Base-by-base conservation (phyloP, 2,113 vertebrate genomes). In the Labrus mixtus region DNA sequence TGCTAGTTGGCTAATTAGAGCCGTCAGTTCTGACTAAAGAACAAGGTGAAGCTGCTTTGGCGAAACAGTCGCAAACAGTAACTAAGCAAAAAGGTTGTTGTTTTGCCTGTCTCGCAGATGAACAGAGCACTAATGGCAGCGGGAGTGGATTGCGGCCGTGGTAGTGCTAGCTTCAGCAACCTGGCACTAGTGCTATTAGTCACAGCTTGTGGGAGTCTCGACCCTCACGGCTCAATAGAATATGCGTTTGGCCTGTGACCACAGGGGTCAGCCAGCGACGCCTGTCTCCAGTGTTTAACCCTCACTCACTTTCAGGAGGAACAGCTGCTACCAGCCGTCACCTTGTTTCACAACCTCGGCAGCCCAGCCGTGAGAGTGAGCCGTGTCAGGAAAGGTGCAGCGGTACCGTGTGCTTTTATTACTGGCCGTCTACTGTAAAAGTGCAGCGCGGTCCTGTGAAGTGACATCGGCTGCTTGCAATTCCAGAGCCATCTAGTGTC, bases 1-100 rank as follows among this genome's bases (percentile, higher is more conserved):
- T 73, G 59, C 78, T 70, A 78, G 70, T 72, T 72, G 54, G 63
- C 79, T 83, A 90, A 89, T 90, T 86, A 78, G 61, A 77, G 66
- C 59, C 6, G 77, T 85, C 81, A 46, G 23, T 68, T 79, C 62
- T 74, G 82, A 88, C 57, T 81, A 82, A 45, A 55, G 46, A 58
- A 46, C 8, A 11, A 59, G 68, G 58, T 39, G 69, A 81, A 61
- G 51, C 71, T 41, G 65, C 46, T 48, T 48, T 20, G 61, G 61
- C 72, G 57, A 58, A 64, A 48, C 68, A 72, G 62, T 76, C 56
- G 39, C 48, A 11, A 80, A 67, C 62, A 63, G 85, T 83, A 83
- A 76, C 66, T 73, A 86, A 79, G 68, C 55, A 29, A 8, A 23
- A 64, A n/a, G n/a, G 37, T 63, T 80, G 66, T 55, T 58, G 56